These are phyloP conservation scores for Gavialis gangeticus DNA, from an alignment of 2,113 vertebrate species.

Conservation along the genomic window DNA sequence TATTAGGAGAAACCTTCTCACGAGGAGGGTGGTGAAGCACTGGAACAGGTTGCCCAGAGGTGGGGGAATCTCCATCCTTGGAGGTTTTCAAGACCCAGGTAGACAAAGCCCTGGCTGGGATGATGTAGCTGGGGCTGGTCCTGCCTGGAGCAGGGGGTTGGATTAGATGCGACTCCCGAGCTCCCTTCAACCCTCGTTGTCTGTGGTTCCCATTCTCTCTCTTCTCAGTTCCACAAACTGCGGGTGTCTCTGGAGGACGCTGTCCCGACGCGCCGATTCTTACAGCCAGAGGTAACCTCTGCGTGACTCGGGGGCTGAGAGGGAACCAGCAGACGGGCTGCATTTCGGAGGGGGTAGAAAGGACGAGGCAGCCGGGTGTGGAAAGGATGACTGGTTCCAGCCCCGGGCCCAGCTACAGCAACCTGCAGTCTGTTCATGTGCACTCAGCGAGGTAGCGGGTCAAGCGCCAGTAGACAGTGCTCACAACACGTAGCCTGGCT, in stretches of 20 bases:
- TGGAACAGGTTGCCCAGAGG: too few species aligned
- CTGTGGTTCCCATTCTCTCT: background rate
- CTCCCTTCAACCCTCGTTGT: too few species aligned
- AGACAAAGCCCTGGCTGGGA: too few species aligned
- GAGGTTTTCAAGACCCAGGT: too few species aligned
- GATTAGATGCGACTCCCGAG: too few species aligned
- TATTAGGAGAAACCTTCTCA: too few species aligned
- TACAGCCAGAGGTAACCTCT: slow-evolving; percentile 25
- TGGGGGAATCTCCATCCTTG: too few species aligned
- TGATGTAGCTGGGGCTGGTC: too few species aligned
- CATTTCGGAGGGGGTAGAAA: background rate
- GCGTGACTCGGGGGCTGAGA: background rate
- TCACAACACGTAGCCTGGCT: background rate
- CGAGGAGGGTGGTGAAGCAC: too few species aligned
- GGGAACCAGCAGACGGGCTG: background rate
- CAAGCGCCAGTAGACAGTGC: background rate
- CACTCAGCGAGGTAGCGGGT: background rate
- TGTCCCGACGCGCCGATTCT: slow-evolving; percentile 27
- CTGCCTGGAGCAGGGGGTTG: too few species aligned
- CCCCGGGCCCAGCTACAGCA: background rate
- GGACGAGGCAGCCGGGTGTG: too few species aligned
- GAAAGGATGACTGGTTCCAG: background rate
- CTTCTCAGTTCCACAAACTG: slow-evolving; percentile 73
- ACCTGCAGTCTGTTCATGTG: background rate
- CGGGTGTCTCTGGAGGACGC: slow-evolving; percentile 69